These are phyloP conservation scores for Calephelis nemesis DNA, from an alignment of 1,140 invertebrate species.

Conservation along the genomic window DNA sequence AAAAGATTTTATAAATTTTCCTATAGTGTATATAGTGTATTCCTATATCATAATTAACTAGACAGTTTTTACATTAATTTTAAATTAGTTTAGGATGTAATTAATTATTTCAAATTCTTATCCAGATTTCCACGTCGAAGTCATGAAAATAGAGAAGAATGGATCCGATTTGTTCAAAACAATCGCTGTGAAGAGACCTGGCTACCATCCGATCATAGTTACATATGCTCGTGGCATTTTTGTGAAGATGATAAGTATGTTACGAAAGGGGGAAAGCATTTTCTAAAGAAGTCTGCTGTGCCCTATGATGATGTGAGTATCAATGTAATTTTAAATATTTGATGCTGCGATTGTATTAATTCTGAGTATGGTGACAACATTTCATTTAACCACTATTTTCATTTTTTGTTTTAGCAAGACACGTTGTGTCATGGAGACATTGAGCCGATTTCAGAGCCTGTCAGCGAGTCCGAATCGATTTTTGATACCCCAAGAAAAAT, in stretches of 20 bases:
- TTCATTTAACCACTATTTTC: constrained; percentile 9
- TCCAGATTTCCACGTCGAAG: constrained; percentile 27
- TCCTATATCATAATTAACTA: too few species aligned
- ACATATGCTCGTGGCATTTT: constrained; percentile 35
- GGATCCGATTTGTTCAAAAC: constrained; percentile 34
- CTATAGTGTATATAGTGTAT: too few species aligned
- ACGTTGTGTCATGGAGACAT: not conserved
- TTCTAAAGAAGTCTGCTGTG: too few species aligned
- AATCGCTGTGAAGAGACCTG: constrained; percentile 35
- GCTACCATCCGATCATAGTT: constrained; percentile 26
- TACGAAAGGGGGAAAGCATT: too few species aligned
- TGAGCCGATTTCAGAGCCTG: too few species aligned
- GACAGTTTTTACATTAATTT: too few species aligned
- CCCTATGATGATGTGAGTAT: too few species aligned
- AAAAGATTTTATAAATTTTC: too few species aligned
- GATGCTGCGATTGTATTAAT: not conserved
- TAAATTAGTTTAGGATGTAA: too few species aligned
- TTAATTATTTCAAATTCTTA: not conserved
- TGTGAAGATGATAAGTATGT: not conserved
- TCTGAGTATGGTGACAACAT: constrained; percentile 16
- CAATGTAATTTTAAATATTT: too few species aligned
- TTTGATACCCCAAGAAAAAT: too few species aligned
- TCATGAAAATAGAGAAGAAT: constrained; percentile 29
- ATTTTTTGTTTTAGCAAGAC: too few species aligned
- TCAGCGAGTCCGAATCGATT: not conserved